A percentile compares a stretch with the other conserved stretches of the same genome.
Evolutionary conservation across 2,888 invertebrate species (phyloP).

Genomic region (Homarus gammarus): DNA sequence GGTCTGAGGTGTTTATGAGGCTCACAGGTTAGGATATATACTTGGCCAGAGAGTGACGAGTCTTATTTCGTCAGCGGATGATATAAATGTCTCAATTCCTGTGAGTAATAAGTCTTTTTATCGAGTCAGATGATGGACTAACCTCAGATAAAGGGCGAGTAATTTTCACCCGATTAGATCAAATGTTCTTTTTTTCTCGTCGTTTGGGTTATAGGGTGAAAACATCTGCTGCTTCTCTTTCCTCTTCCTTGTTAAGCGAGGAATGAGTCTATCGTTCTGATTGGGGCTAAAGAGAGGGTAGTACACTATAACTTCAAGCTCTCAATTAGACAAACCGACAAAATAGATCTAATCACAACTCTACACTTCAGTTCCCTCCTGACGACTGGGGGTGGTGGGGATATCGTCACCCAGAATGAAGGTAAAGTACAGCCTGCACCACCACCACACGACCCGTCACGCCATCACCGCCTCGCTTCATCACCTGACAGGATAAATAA

Average conservation of each 20-base stretch:
- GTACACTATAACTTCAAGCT: neutral
- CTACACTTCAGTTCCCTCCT: neutral
- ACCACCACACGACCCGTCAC: neutral
- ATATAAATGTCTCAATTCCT: neutral
- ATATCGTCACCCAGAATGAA: neutral
- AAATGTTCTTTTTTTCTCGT: too few species aligned
- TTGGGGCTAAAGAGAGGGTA: neutral
- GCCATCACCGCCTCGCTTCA: neutral
- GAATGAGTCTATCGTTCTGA: neutral
- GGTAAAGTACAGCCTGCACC: neutral
- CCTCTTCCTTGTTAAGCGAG: neutral
- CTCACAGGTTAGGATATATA: too few species aligned
- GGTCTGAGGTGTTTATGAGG: too few species aligned
- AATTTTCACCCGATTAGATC: slow-evolving; percentile 15
- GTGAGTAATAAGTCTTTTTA: neutral
- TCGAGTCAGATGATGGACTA: neutral
- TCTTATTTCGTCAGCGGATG: neutral
- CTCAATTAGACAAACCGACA: neutral
- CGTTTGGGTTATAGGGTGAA: too few species aligned
- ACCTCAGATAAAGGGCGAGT: neutral
- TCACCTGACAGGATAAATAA: neutral
- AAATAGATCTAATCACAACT: neutral
- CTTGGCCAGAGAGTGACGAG: too few species aligned
- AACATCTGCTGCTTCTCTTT: too few species aligned
- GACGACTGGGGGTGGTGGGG: neutral